Conservation (phyloP, 2,888 invertebrate species). For the Tenthredo mesomela region DNA sequence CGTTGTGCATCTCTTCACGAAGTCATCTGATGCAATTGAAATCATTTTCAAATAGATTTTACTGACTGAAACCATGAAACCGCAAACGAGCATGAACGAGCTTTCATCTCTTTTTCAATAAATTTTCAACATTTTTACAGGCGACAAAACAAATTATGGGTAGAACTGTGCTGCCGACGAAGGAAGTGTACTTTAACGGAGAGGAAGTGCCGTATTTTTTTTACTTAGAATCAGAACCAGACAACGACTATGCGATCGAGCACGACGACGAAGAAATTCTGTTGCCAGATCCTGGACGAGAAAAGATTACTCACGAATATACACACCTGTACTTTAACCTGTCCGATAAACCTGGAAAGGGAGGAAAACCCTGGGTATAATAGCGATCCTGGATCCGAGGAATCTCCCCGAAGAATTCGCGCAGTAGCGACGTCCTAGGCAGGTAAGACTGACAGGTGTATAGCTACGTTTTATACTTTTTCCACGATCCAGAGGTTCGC, state of each 20-base stretch:
- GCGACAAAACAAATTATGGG: constrained; percentile 60
- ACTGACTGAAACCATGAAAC: not conserved
- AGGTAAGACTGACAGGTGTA: constrained; percentile 43
- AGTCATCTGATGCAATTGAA: no score
- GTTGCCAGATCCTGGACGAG: constrained; percentile 58
- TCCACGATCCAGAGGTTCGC: not conserved
- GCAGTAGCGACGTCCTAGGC: constrained; percentile 46
- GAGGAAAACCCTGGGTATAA: constrained; percentile 58
- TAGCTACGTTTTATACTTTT: not conserved
- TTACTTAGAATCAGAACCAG: constrained; percentile 59
- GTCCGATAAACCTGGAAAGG: constrained; percentile 61
- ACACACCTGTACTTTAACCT: constrained; percentile 66
- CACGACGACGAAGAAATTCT: constrained; percentile 65
- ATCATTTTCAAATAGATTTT: not conserved
- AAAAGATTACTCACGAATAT: constrained; percentile 61
- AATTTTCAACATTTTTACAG: constrained; percentile 49
- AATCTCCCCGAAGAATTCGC: constrained; percentile 56
- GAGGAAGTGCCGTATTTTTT: constrained; percentile 65
- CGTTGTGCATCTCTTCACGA: no score
- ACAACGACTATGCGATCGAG: constrained; percentile 64
- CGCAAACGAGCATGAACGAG: not conserved
- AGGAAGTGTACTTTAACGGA: constrained; percentile 46
- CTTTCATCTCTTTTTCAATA: not conserved
- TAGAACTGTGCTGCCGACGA: constrained; percentile 61
- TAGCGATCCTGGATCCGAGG: constrained; percentile 35